Evolutionary conservation across 1,140 invertebrate species (phyloP).

Genomic region (Goniozus legneri): DNA sequence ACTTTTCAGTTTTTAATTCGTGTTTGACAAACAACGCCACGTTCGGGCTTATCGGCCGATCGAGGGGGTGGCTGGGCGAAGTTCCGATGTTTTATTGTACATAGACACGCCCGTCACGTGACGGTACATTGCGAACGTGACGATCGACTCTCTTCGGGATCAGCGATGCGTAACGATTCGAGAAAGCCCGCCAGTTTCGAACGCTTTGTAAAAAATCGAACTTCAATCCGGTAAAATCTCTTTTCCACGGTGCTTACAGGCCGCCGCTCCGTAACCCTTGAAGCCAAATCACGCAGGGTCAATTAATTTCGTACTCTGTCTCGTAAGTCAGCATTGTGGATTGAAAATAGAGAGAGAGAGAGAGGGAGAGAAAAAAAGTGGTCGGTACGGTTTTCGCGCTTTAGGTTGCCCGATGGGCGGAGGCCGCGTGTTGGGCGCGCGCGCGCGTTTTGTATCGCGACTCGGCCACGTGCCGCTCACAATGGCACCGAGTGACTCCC

Average conservation of each 20-base stretch:
- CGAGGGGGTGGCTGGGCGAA: no score
- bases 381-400: no score
- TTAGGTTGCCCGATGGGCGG: no score
- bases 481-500: slow-evolving; percentile 46
- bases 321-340: neutral
- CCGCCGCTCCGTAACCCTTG: slow-evolving; percentile 35
- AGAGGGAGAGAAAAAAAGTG: no score
- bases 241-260: slow-evolving; percentile 33
- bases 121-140: slow-evolving; percentile 21
- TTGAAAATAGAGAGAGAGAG: no score
- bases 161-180: slow-evolving; percentile 34
- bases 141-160: slow-evolving; percentile 15
- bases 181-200: slow-evolving; percentile 22
- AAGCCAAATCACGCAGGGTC: slow-evolving; percentile 48
- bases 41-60: neutral
- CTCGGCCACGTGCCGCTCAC: slow-evolving; percentile 46
- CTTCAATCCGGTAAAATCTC: slow-evolving; percentile 13
- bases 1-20: no score
- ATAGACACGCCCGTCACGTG: no score
- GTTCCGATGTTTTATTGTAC: no score
- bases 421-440: slow-evolving; percentile 17
- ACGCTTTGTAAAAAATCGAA: slow-evolving; percentile 24
- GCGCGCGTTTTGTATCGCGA: slow-evolving; percentile 25
- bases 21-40: neutral
- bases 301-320: slow-evolving; percentile 50